These are phyloP conservation scores for Ashinkailepas kermadecensis DNA, from an alignment of 2,888 invertebrate species.

Conservation along the genomic window DNA sequence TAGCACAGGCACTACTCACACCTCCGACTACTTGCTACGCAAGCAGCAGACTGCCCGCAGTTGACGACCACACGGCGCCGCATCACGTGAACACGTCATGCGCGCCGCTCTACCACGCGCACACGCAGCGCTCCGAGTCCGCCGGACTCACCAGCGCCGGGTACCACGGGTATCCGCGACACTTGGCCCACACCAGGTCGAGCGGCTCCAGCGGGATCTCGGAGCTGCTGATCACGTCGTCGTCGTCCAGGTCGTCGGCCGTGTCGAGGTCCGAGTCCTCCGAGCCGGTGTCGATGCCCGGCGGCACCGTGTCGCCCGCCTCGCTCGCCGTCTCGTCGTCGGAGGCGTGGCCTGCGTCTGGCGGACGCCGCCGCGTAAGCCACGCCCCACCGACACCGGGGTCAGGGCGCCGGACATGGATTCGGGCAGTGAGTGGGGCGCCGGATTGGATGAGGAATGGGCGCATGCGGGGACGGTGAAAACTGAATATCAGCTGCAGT, in stretches of 20 bases:
- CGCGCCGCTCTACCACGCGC: not conserved
- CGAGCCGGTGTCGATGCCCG: slow-evolving; percentile 31
- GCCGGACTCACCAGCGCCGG: slow-evolving; percentile 62
- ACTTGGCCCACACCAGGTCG: slow-evolving; percentile 95
- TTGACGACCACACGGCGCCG: no score
- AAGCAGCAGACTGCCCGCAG: no score
- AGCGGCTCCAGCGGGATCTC: slow-evolving; percentile 62
- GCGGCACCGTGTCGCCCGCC: slow-evolving; percentile 13
- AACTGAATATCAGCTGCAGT: no score
- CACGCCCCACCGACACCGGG: no score
- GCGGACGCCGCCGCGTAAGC: not conserved
- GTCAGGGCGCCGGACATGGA: no score
- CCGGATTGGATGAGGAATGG: no score
- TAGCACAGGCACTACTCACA: no score
- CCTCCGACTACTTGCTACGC: no score
- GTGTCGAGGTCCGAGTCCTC: slow-evolving; percentile 21
- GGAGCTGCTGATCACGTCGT: slow-evolving; percentile 10
- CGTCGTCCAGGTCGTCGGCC: slow-evolving; percentile 4
- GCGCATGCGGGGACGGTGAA: no score
- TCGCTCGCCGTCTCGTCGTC: slow-evolving; percentile 32
- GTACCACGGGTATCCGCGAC: slow-evolving; percentile 94
- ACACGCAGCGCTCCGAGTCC: not conserved
- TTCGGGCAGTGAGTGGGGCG: no score
- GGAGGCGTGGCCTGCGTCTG: not conserved
- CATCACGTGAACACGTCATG: no score